These are phyloP conservation scores for Smutsia temminckii DNA, from an alignment of 2,797 vertebrate species.

Conservation along the genomic window DNA sequence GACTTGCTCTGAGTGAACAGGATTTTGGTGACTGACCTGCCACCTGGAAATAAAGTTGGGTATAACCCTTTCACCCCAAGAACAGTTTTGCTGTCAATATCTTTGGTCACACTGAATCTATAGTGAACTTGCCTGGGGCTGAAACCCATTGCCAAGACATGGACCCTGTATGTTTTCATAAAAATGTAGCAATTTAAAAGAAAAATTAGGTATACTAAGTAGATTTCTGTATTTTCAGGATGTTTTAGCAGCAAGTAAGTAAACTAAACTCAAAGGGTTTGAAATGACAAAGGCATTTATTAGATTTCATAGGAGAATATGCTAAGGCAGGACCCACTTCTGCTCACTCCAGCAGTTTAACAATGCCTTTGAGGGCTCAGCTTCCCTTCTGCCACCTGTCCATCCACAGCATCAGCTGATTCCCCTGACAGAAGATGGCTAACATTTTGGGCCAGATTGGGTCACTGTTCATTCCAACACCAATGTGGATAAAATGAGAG, in stretches of 20 bases:
- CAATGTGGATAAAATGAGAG: too few species aligned
- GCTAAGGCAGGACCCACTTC: background rate
- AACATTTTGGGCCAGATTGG: background rate
- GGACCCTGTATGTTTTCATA: background rate
- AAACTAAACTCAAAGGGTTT: background rate
- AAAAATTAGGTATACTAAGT: background rate
- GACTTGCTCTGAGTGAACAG: too few species aligned
- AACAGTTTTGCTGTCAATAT: too few species aligned
- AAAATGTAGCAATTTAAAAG: background rate
- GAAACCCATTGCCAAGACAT: too few species aligned
- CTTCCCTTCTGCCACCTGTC: background rate
- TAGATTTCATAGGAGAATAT: background rate
- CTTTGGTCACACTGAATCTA: too few species aligned
- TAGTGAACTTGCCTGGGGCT: too few species aligned
- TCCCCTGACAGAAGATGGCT: fast-evolving
- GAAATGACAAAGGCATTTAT: background rate
- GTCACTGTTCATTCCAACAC: background rate
- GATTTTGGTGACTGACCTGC: too few species aligned
- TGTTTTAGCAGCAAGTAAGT: background rate
- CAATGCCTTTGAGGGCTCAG: background rate
- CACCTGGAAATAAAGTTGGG: too few species aligned
- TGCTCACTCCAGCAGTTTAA: background rate
- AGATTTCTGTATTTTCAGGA: background rate
- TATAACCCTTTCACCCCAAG: too few species aligned
- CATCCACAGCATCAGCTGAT: background rate